Percentiles rank a stretch among this genome's conserved stretches.
Conservation (phyloP, 2,888 invertebrate species). For the Brenthis daphne region DNA sequence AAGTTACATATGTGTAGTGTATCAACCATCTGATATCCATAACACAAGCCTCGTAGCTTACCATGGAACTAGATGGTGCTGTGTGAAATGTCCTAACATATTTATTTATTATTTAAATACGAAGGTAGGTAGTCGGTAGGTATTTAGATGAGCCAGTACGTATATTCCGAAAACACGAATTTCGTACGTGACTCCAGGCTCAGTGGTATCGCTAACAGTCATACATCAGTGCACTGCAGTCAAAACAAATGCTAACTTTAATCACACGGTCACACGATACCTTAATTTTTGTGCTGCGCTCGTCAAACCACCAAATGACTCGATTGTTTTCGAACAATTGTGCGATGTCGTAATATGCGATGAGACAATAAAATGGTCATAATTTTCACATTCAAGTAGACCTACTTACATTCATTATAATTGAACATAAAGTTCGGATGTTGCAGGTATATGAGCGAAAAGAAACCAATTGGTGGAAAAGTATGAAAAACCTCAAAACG, state of each 20-base stretch:
- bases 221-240: conserved; percentile 54
- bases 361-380: conserved; percentile 33
- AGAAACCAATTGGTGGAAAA: not conserved
- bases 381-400: conserved; percentile 33
- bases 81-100: too few relatives aligned
- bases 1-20: too few relatives aligned
- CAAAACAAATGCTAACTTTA: conserved; percentile 56
- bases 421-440: not conserved
- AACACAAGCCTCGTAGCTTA: too few relatives aligned
- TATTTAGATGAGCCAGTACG: too few relatives aligned
- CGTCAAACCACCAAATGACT: conserved; percentile 42
- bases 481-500: not conserved
- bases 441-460: not conserved
- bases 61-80: too few relatives aligned
- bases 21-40: too few relatives aligned
- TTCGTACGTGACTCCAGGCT: conserved; percentile 49
- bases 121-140: too few relatives aligned
- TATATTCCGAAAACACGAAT: conserved; percentile 18
- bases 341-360: conserved; percentile 34
- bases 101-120: too few relatives aligned
- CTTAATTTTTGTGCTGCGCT: conserved; percentile 45
- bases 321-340: conserved; percentile 36
- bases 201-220: conserved; percentile 51
- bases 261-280: conserved; percentile 57
- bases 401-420: conserved; percentile 31